Conservation (phyloP, 2,888 invertebrate species). For the Tyria jacobaeae region DNA sequence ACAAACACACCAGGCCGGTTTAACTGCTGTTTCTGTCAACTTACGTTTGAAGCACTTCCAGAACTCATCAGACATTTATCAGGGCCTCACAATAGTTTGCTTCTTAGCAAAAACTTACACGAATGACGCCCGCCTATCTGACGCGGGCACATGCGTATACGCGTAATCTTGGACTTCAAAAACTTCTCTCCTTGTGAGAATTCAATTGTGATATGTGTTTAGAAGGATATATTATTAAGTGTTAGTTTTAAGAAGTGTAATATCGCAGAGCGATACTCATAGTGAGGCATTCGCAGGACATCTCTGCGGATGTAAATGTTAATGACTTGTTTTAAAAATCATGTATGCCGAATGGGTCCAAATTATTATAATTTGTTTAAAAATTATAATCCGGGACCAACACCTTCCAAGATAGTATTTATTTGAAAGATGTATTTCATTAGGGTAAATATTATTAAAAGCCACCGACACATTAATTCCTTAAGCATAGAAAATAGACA, state of each 20-base stretch:
- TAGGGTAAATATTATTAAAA: slow-evolving; percentile 85
- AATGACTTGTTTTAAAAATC: slow-evolving; percentile 74
- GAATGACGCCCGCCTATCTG: slow-evolving; percentile 86
- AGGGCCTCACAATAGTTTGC: slow-evolving; percentile 94
- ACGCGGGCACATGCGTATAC: slow-evolving; percentile 73
- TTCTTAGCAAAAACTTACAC: slow-evolving; percentile 95
- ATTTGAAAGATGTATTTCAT: slow-evolving; percentile 86
- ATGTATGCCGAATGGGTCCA: slow-evolving; percentile 84
- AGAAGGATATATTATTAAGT: slow-evolving; percentile 78
- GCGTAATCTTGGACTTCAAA: slow-evolving; percentile 80
- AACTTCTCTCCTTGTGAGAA: slow-evolving; percentile 75
- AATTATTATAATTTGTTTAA: slow-evolving; percentile 87
- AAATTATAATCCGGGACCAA: slow-evolving; percentile 87
- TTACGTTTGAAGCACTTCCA: slow-evolving; percentile 94
- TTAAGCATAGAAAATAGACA: slow-evolving; percentile 86
- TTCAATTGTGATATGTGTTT: slow-evolving; percentile 86
- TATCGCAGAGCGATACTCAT: slow-evolving; percentile 84
- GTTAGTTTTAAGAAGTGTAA: slow-evolving; percentile 73
- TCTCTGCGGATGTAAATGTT: slow-evolving; percentile 71
- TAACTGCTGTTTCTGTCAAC: slow-evolving; percentile 95
- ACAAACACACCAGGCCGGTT: slow-evolving; percentile 89
- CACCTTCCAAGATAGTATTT: slow-evolving; percentile 87
- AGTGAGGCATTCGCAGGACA: slow-evolving; percentile 72
- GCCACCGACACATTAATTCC: slow-evolving; percentile 87
- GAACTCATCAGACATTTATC: slow-evolving; percentile 95